phyloP scores from a whole-genome alignment of 2,888 invertebrate species.

The Pyrgus malvae region DNA sequence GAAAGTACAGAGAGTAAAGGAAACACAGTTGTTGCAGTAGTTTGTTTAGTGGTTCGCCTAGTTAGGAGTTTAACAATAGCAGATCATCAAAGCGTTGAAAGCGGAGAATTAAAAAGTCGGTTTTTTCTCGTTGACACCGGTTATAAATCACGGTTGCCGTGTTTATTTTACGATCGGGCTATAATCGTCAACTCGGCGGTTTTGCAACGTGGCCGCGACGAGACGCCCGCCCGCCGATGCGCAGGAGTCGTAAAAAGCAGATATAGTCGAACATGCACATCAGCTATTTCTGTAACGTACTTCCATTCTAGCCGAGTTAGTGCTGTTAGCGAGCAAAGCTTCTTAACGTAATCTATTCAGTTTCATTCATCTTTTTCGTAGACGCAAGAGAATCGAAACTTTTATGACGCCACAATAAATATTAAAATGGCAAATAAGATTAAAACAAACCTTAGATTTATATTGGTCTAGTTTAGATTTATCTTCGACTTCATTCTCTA shows the following conservation, averaged over 20 bases:
- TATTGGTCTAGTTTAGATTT: too few species aligned
- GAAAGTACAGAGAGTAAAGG: too few species aligned
- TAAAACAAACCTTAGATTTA: too few species aligned
- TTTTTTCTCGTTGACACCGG: slow-evolving; percentile 71
- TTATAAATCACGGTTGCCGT: slow-evolving; percentile 69
- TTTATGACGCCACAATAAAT: too few species aligned
- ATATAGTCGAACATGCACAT: slow-evolving; percentile 66
- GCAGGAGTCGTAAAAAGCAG: slow-evolving; percentile 70
- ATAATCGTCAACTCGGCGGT: slow-evolving; percentile 74
- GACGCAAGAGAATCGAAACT: too few species aligned
- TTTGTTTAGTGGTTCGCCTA: too few species aligned
- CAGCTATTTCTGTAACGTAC: slow-evolving; percentile 64
- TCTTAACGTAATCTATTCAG: background rate
- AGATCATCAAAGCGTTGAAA: slow-evolving; percentile 67
- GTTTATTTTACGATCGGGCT: slow-evolving; percentile 76
- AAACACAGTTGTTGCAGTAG: too few species aligned
- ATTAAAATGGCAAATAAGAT: too few species aligned
- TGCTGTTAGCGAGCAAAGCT: slow-evolving; percentile 23
- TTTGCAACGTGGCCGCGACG: slow-evolving; percentile 67
- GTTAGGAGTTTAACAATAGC: slow-evolving; percentile 52
- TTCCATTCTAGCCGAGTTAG: slow-evolving; percentile 47
- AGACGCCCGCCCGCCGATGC: slow-evolving; percentile 44
- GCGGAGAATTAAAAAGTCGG: slow-evolving; percentile 63
- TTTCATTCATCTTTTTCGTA: too few species aligned
- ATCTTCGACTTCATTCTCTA: too few species aligned